Evolutionary conservation across 2,113 vertebrate genomes (phyloP), one percentile per base, ranked within the genome.

Genomic region (Geococcyx californianus): DNA sequence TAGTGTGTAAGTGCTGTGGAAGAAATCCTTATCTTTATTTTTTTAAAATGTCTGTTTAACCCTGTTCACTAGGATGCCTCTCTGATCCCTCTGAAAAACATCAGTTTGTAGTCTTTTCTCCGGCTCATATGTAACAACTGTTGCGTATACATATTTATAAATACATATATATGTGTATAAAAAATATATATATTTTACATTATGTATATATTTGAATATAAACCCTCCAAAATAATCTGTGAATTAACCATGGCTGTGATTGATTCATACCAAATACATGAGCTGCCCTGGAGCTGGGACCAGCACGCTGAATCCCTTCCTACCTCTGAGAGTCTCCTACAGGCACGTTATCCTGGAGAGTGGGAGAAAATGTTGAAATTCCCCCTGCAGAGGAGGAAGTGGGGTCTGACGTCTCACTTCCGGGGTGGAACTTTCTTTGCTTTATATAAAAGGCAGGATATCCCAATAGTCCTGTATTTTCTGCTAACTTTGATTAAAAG

Each of bases 91-190:
- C 16, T 21, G n/a, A 28, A 49, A 81, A 56, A 72, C 9, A 4
- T 5, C 14, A 17, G 4, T 68, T 58, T 13, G 68, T 54, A 58
- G 44, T 8, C 17, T 77, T 77, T 84, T 76, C 36, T 75, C 5
- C 1, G 5, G 1, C 1, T 60, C 10, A 31, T 19, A 31, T 29
- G 8, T 49, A n/a, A 24, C 3, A 55, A 33, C 5, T n/a, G 5
- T 45, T 62, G 2, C 7, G 24, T 16, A 14, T 13, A 29, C 5
- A 18, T 20, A 13, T 75, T 44, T 56, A 55, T 17, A 54, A 67
- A 44, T 25, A 34, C 1, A 3, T 54, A 38, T 21, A 75, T 19
- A 12, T 49, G 47, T 47, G 47, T 21, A 21, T 47, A 47, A 21
- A 47, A 19, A 47, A 47, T n/a, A 58, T 7, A 38, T 21, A 38